A percentile compares a stretch with the other conserved stretches of the same genome.
These are phyloP conservation scores for Troglohyphantes excavatus DNA, from an alignment of 2,888 invertebrate species.

Conservation along the genomic window DNA sequence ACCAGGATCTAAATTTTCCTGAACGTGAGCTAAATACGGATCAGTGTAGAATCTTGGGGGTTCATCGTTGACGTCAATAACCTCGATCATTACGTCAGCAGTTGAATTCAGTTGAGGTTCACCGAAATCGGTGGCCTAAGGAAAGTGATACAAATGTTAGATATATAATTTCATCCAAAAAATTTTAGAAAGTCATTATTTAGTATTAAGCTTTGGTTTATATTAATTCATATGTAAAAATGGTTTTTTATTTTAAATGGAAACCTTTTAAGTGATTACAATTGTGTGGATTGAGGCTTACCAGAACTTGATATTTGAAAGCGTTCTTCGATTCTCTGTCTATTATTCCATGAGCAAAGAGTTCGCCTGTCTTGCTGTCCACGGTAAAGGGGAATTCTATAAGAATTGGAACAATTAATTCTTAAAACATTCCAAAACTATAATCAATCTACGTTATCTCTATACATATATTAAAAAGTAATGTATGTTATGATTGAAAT, in stretches of 20 bases:
- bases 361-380: conserved; percentile 81
- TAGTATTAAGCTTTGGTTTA: too few species aligned
- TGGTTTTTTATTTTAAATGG: too few species aligned
- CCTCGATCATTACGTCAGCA: conserved; percentile 88
- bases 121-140: conserved; percentile 88
- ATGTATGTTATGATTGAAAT: too few species aligned
- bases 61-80: conserved; percentile 92
- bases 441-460: too few species aligned
- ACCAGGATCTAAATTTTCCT: conserved; percentile 89
- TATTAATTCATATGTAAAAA: too few species aligned
- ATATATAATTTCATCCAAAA: too few species aligned
- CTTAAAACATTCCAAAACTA: background rate
- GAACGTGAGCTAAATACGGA: conserved; percentile 89
- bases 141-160: too few species aligned
- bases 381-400: conserved; percentile 81
- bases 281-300: conserved; percentile 67
- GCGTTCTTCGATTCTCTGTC: conserved; percentile 80
- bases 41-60: conserved; percentile 90
- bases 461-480: too few species aligned
- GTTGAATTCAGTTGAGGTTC: conserved; percentile 86
- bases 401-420: background rate
- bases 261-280: background rate
- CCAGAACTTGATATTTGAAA: conserved; percentile 80
- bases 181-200: too few species aligned
- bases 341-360: conserved; percentile 81